Base-by-base conservation (phyloP, 1,140 invertebrate genomes). In the Sinella curviseta region DNA sequence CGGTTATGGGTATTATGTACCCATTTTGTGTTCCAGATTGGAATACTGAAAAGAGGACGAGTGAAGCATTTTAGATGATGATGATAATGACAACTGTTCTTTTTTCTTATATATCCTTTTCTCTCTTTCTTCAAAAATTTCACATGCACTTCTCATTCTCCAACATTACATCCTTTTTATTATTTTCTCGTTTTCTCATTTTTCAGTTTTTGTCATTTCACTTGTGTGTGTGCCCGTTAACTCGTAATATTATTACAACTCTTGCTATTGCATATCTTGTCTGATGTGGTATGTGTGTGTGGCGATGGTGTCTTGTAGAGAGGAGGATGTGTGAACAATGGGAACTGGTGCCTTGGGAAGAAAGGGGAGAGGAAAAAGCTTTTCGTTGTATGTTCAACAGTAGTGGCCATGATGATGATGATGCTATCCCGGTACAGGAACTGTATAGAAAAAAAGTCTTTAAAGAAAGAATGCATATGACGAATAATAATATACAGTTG, bases 71-170 rank as follows among this genome's bases (percentile, higher is more conserved):
- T 48, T 8, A 12, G 39, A 48, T 48, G 39, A 48, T 48, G 39
- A 48, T 48, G 39, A 48, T 48, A 60, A 60, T 60, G 57, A 60
- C 24, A 60, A 60, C 57, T 60, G 57, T 60, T 26, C 57, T n/a
- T 26, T 60, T 60, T 60, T 26, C 57, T 60, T 26, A 14, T 60
- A n/a, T 60, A 14, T 60, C 24, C 24, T 60, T 60, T 60, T n/a
- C 24, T 60, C 4, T 12, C 12, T 17, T 26, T 60, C 24, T 60
- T 60, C 24, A 3, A 60, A 48, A 26, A 17, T 60, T 60, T 60
- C 57, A 17, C 57, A 26, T 60, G 24, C 57, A 60, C 14, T n/a
- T 4, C 4, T 60, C 57, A 14, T 60, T 48, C 39, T 48, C 39
- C 39, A 8, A 12, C 39, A 48, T 48, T 8, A 8, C 20, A 20